These are phyloP conservation scores for Lasius platythorax DNA, from an alignment of 2,888 invertebrate genomes.

Conservation along the genomic window DNA sequence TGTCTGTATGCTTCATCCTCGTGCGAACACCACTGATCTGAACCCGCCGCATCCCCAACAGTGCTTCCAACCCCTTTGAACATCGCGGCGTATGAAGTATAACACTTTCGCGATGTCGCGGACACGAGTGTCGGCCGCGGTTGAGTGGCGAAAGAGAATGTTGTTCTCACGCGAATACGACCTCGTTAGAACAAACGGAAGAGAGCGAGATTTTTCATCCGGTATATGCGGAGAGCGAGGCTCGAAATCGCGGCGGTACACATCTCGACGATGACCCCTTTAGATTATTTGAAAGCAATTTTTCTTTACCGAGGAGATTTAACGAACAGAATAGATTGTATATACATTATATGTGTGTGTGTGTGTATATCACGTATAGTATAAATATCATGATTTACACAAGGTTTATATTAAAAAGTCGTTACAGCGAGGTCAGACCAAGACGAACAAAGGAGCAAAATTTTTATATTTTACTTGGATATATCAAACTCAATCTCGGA, in stretches of 20 bases:
- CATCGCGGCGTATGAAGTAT: conserved; percentile 23
- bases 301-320: neutral
- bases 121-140: neutral
- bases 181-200: conserved; percentile 37
- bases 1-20: conserved; percentile 1
- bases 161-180: conserved; percentile 24
- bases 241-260: conserved; percentile 9
- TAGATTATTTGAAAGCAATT: neutral
- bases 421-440: neutral
- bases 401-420: conserved; percentile 1
- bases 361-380: neutral
- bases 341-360: too few relatives aligned
- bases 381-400: neutral
- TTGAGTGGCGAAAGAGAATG: conserved; percentile 7
- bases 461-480: neutral
- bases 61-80: conserved; percentile 20
- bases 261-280: conserved; percentile 22
- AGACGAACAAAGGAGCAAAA: neutral
- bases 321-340: neutral
- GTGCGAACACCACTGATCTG: conserved; percentile 18
- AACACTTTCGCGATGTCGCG: conserved; percentile 44
- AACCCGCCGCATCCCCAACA: neutral
- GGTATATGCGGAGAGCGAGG: neutral
- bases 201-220: conserved; percentile 35
- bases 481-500: neutral